phyloP scores from a whole-genome alignment of 1,140 invertebrate species.

The Delia radicum region DNA sequence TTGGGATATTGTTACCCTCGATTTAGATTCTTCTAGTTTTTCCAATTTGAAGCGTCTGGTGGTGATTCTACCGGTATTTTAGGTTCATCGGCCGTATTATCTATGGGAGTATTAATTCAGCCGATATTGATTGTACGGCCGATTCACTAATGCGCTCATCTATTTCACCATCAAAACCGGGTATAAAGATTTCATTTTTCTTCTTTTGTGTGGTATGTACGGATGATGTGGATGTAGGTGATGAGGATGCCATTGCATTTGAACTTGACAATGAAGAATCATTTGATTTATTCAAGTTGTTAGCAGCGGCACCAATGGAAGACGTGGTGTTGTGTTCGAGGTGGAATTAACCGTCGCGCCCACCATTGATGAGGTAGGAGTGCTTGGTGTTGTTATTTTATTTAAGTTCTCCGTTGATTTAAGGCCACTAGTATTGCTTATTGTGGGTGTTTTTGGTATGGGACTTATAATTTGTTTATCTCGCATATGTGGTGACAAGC shows the following conservation, averaged over 20 bases:
- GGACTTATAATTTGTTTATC: conserved; percentile 61
- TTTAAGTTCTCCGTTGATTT: conserved; percentile 33
- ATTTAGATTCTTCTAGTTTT: conserved; percentile 69
- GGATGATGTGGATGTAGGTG: conserved; percentile 18
- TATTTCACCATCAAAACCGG: conserved; percentile 68
- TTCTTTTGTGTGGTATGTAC: conserved; percentile 26
- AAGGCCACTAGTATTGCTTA: conserved; percentile 31
- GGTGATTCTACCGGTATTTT: conserved; percentile 54
- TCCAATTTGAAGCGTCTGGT: conserved; percentile 56
- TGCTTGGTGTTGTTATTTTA: conserved; percentile 35
- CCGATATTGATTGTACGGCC: conserved; percentile 73
- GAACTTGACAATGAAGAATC: conserved; percentile 13
- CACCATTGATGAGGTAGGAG: neutral
- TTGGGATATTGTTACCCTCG: conserved; percentile 81
- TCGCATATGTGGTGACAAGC: conserved; percentile 51
- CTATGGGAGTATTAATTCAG: conserved; percentile 57
- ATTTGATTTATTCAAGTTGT: neutral
- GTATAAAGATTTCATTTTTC: conserved; percentile 68
- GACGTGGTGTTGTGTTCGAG: conserved; percentile 39
- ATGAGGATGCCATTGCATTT: conserved; percentile 28
- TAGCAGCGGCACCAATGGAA: conserved; percentile 28
- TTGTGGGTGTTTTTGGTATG: conserved; percentile 59
- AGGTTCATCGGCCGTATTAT: conserved; percentile 55
- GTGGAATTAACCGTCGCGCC: neutral
- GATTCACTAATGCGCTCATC: conserved; percentile 76